These are phyloP conservation scores for Altica lythri DNA, from an alignment of 2,888 invertebrate species.

Conservation along the genomic window DNA sequence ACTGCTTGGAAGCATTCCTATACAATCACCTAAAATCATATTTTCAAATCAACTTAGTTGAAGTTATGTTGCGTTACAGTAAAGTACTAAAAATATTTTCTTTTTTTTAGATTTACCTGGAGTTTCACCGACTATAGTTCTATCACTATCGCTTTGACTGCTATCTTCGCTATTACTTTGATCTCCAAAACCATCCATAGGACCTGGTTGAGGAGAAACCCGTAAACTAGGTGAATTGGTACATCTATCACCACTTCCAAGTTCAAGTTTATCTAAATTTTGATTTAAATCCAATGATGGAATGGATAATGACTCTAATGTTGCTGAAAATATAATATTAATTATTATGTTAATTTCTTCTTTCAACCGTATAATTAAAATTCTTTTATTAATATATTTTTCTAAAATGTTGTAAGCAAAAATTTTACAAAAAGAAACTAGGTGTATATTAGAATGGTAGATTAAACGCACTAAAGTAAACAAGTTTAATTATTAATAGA, in stretches of 20 bases:
- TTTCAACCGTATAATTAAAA: not conserved
- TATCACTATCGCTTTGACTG: conserved; percentile 75
- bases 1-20: conserved; percentile 49
- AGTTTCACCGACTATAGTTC: conserved; percentile 65
- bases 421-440: no score
- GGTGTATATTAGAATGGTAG: no score
- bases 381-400: no score
- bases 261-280: conserved; percentile 46
- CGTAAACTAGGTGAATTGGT: conserved; percentile 48
- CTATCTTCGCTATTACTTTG: conserved; percentile 79
- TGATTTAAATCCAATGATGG: conserved; percentile 58
- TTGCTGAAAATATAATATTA: conserved; percentile 49
- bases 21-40: conserved; percentile 53
- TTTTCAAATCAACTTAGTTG: no score
- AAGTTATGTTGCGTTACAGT: no score
- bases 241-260: conserved; percentile 42
- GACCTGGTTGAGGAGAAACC: conserved; percentile 50
- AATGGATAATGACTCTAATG: conserved; percentile 59
- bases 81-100: no score
- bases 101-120: conserved; percentile 53
- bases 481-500: no score
- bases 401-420: no score
- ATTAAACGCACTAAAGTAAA: no score
- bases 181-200: conserved; percentile 56
- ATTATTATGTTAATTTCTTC: not conserved